Conservation (phyloP, 92 coral and sea anemone species). For the Heteractis magnifica region DNA sequence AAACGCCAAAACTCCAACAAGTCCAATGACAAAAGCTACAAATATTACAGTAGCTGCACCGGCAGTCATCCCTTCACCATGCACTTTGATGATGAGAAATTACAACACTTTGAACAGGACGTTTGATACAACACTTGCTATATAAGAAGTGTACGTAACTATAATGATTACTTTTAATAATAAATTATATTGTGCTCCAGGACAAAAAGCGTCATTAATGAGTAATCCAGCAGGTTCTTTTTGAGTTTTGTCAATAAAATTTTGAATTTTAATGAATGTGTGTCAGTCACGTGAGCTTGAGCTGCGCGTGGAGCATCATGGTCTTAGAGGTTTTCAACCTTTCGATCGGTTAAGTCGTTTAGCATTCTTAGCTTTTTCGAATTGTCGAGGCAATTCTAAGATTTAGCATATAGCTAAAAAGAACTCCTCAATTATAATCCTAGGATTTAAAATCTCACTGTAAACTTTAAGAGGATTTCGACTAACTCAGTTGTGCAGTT, state of each 20-base stretch:
- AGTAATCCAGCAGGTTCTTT: background rate
- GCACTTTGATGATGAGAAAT: too few relatives aligned
- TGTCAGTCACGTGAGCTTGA: background rate
- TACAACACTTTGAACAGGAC: background rate
- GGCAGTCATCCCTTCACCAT: constrained; percentile 27
- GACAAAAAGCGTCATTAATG: background rate
- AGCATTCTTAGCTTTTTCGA: too few relatives aligned
- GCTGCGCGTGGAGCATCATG: background rate
- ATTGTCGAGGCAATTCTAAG: too few relatives aligned
- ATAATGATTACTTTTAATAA: background rate
- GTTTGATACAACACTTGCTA: background rate
- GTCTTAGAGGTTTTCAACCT: background rate
- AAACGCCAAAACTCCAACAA: constrained; percentile 87
- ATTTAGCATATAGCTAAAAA: too few relatives aligned
- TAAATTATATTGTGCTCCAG: background rate
- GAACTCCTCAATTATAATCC: too few relatives aligned
- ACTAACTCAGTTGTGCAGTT: too few relatives aligned
- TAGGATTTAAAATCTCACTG: too few relatives aligned
- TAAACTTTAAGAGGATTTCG: too few relatives aligned
- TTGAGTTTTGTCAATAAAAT: background rate
- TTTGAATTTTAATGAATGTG: background rate
- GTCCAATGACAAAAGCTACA: constrained; percentile 78
- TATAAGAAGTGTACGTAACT: background rate
- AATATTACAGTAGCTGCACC: constrained; percentile 78
- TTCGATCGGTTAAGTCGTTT: too few relatives aligned